phyloP scores from a whole-genome alignment of 2,113 vertebrate species.

The Artemisiospiza belli region DNA sequence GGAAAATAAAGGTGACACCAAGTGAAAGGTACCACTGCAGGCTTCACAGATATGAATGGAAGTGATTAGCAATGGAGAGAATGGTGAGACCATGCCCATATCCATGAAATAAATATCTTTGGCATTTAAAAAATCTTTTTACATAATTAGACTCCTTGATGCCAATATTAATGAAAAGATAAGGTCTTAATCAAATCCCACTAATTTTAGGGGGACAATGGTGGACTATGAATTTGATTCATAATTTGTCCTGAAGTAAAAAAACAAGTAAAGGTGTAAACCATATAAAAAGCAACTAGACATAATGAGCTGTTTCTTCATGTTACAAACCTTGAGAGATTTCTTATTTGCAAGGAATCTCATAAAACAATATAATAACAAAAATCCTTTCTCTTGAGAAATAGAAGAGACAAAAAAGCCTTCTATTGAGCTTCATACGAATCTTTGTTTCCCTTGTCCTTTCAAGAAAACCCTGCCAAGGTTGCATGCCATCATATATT shows the following conservation, averaged over 20 bases:
- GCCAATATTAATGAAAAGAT: background rate
- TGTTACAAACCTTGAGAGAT: background rate
- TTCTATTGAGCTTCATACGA: background rate
- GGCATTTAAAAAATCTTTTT: background rate
- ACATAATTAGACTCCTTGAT: background rate
- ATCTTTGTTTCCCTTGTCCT: constrained; percentile 36
- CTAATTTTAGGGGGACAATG: background rate
- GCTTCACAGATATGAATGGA: background rate
- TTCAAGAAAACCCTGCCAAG: background rate
- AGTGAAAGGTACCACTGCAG: background rate
- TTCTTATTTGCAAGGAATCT: background rate
- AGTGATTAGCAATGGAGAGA: background rate
- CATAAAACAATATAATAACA: background rate
- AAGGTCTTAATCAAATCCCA: background rate
- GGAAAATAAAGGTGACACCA: background rate
- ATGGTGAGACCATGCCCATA: background rate
- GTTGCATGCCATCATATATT: background rate
- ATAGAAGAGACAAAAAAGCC: background rate
- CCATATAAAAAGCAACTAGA: background rate
- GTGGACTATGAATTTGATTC: background rate
- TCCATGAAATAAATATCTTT: background rate
- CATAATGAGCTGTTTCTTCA: background rate
- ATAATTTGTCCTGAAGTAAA: background rate
- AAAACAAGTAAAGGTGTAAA: background rate
- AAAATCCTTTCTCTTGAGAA: background rate